A percentile compares a stretch with the other conserved stretches of the same genome.
These are phyloP conservation scores for Tadarida brasiliensis DNA, from an alignment of 2,797 vertebrate species.

Conservation along the genomic window DNA sequence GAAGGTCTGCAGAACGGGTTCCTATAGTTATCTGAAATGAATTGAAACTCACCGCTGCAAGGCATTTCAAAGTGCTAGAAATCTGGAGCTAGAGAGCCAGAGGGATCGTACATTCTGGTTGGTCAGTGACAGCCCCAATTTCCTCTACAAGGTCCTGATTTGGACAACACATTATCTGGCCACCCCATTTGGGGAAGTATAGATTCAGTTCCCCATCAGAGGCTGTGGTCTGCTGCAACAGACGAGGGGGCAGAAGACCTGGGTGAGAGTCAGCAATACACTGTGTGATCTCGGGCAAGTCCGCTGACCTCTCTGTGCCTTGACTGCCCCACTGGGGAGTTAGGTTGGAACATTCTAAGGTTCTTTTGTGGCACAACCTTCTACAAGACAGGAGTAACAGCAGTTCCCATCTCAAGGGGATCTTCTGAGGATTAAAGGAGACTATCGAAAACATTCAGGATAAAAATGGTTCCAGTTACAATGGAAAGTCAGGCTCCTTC, in stretches of 20 bases:
- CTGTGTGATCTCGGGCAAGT: background rate
- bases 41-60: background rate
- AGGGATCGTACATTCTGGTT: background rate
- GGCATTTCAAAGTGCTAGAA: background rate
- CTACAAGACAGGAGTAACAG: background rate
- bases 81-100: background rate
- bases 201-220: background rate
- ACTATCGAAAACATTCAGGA: background rate
- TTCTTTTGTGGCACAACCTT: background rate
- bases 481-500: background rate
- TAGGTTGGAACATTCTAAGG: background rate
- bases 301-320: background rate
- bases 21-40: background rate
- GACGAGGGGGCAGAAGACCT: background rate
- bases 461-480: background rate
- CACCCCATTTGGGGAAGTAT: background rate
- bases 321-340: background rate
- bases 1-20: background rate
- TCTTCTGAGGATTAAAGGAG: background rate
- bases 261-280: accelerated
- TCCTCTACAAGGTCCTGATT: background rate
- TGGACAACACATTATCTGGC: background rate
- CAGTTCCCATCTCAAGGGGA: background rate
- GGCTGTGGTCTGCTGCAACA: background rate
- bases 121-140: background rate